Percentiles rank a stretch among this genome's conserved stretches.
These are phyloP conservation scores for Ochlodes sylvanus DNA, from an alignment of 2,888 invertebrate genomes.

Conservation along the genomic window DNA sequence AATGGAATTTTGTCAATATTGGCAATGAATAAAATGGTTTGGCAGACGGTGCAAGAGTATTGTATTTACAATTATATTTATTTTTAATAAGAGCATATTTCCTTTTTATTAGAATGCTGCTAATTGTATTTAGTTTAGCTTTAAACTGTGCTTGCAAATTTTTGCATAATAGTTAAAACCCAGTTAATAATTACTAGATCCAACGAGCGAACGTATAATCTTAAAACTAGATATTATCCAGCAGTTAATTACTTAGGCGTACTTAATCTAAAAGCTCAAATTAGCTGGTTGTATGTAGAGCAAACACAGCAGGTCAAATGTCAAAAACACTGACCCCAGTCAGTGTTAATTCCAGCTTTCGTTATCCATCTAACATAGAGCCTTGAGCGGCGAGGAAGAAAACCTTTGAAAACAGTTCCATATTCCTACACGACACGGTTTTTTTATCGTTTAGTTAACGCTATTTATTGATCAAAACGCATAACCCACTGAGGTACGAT, in stretches of 20 bases:
- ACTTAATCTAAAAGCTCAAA: conserved; percentile 11
- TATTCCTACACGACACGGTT: neutral
- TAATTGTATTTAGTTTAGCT: no score
- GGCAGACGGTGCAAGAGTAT: no score
- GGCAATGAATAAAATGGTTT: no score
- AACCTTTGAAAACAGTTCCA: conserved; percentile 32
- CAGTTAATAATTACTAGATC: neutral
- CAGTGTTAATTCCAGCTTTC: conserved; percentile 36
- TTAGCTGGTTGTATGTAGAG: conserved; percentile 20
- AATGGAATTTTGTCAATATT: no score
- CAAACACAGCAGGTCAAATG: conserved; percentile 30
- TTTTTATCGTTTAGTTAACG: neutral
- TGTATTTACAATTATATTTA: no score
- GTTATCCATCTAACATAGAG: conserved; percentile 30
- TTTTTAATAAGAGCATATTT: no score
- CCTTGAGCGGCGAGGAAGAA: conserved; percentile 38
- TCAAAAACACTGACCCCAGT: no score
- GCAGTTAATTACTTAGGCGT: conserved; percentile 17
- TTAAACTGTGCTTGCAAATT: no score
- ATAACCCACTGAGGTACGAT: no score
- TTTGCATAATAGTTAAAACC: neutral
- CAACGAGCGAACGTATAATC: neutral
- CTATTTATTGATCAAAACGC: no score
- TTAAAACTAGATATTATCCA: neutral
- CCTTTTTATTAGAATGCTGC: no score